These are phyloP conservation scores for Oreotrochilus melanogaster DNA, from an alignment of 2,113 vertebrate species.

Conservation along the genomic window DNA sequence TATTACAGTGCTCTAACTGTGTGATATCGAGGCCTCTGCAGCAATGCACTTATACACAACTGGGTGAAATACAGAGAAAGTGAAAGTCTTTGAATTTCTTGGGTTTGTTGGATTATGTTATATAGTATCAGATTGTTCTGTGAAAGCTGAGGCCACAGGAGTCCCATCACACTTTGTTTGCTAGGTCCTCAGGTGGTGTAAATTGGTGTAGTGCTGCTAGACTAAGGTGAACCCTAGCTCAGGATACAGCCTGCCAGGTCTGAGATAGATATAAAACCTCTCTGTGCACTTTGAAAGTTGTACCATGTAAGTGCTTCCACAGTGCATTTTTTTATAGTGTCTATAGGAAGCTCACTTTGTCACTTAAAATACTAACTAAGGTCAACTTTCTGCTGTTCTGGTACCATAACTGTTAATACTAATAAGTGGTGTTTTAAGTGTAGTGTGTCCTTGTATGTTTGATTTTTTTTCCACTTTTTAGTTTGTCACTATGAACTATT, in stretches of 20 bases:
- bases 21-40: not conserved
- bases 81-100: slow-evolving; percentile 24
- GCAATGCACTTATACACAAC: slow-evolving; percentile 6
- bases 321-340: slow-evolving; percentile 33
- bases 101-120: slow-evolving; percentile 42
- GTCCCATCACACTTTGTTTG: slow-evolving; percentile 20
- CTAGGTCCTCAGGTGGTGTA: not conserved
- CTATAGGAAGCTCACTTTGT: slow-evolving; percentile 1
- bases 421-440: not conserved
- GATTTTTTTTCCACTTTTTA: not conserved
- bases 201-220: not conserved
- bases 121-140: slow-evolving; percentile 36
- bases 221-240: not conserved
- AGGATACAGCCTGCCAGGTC: slow-evolving; percentile 2
- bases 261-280: slow-evolving; percentile 50
- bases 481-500: not conserved
- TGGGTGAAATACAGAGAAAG: slow-evolving; percentile 39
- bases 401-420: slow-evolving; percentile 30
- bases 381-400: not conserved
- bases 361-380: not conserved
- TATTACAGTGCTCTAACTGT: not conserved
- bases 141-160: slow-evolving; percentile 50
- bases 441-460: not conserved
- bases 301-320: not conserved
- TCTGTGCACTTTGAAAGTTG: not conserved